Base-by-base conservation (phyloP, 2,113 vertebrate genomes). In the Passer domesticus region DNA sequence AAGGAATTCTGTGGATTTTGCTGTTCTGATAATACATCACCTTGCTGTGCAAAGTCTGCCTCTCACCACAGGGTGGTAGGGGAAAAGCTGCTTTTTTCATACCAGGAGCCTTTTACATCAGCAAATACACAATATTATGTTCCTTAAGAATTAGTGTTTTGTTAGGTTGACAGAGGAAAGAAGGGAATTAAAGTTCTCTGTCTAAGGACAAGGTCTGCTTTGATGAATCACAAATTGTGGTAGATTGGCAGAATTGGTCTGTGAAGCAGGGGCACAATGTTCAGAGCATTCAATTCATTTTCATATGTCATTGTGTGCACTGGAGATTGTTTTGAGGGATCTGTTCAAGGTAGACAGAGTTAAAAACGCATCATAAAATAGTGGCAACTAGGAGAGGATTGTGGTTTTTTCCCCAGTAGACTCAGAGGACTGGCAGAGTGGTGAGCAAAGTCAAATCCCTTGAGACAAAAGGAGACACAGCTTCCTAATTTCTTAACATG, bases 1-100 rank as follows among this genome's bases (percentile, higher is more conserved):
- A 74, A 89, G 72, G 78, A 90, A 93, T 94, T 96, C 63, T 25
- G 23, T 90, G 82, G 58, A 75, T 82, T 96, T 81, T 7, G 1
- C 55, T 70, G 63, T 93, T 92, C 83, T 93, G 90, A 89, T 93
- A 94, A 97, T 93, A 78, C 55, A 94, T 87, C 86, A 93, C 62
- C 59, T 92, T 93, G 85, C 83, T 89, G 83, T 70, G 87, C 60
- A 69, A 94, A 95, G 85, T 58, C 79, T 89, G 69, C 56, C 88
- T 94, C 83, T 47, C 64, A 69, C 80, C 25, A 18, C 73, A 84
- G 59, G 91, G 68, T 16, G 6, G 68, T 90, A 83, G 73, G 78
- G 63, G 46, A 90, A 96, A 96, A 83, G 49, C 85, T 95, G 85
- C 39, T 86, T 88, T 90, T 94, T 88, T 94, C 72, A 44, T 91